Percentiles rank a stretch among this genome's conserved stretches.
phyloP scores from a whole-genome alignment of 1,140 invertebrate genomes.

The Lasaia peninsularis region DNA sequence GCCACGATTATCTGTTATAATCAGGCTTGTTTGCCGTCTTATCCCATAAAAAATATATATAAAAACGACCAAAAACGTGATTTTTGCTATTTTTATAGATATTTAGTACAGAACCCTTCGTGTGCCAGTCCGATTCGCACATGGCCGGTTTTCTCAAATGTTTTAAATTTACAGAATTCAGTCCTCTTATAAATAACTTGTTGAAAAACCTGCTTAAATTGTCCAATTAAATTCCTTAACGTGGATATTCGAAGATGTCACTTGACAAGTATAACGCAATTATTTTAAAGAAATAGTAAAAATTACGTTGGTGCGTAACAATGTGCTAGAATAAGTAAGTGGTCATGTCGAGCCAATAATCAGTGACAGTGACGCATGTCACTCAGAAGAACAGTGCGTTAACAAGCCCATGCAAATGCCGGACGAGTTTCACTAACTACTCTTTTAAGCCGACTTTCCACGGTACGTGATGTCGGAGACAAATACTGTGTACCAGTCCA shows the following conservation, averaged over 20 bases:
- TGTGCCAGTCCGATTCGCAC: no score
- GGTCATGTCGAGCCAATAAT: constrained; percentile 32
- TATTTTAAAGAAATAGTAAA: constrained; percentile 4
- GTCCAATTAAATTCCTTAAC: neutral
- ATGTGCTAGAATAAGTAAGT: constrained; percentile 37
- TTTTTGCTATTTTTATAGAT: no score
- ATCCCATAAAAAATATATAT: no score
- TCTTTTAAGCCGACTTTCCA: no score
- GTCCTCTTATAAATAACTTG: neutral
- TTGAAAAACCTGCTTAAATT: neutral
- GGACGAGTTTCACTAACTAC: constrained; percentile 22
- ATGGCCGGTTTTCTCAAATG: no score
- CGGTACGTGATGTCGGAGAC: no score
- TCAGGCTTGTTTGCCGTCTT: no score
- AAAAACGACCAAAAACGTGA: no score
- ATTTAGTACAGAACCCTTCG: no score
- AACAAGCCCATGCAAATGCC: constrained; percentile 72
- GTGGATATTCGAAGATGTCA: neutral
- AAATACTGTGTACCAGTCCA: no score
- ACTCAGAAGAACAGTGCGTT: constrained; percentile 56
- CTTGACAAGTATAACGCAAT: constrained; percentile 13
- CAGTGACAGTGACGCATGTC: constrained; percentile 56
- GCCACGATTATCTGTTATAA: no score
- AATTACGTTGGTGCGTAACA: constrained; percentile 27
- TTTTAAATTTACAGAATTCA: neutral